Conservation (phyloP, 2,888 invertebrate species). For the Andricus curvator region DNA sequence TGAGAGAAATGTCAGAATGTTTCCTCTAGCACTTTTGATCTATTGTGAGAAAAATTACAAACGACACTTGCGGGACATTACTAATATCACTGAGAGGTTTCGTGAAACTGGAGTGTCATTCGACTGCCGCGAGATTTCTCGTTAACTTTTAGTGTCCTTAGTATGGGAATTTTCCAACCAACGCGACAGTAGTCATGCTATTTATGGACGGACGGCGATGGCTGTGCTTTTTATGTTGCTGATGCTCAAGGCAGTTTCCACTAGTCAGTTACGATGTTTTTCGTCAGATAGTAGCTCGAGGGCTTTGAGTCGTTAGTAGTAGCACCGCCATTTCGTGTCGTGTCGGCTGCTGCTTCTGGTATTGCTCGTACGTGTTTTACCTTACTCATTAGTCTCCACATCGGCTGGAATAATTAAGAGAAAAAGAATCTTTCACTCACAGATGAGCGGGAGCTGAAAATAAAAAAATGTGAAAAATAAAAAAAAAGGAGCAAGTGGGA, state of each 20-base stretch:
- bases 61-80: slow-evolving; percentile 17
- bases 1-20: slow-evolving; percentile 7
- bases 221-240: background rate
- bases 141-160: slow-evolving; percentile 20
- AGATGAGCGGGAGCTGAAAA: slow-evolving; percentile 21
- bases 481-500: background rate
- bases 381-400: slow-evolving; percentile 40
- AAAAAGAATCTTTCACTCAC: slow-evolving; percentile 30
- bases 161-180: slow-evolving; percentile 2
- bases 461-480: slow-evolving; percentile 5
- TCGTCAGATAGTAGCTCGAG: background rate
- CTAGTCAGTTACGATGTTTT: slow-evolving; percentile 3
- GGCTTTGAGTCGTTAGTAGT: slow-evolving; percentile 24
- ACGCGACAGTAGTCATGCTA: slow-evolving; percentile 5
- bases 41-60: slow-evolving; percentile 14
- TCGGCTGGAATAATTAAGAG: slow-evolving; percentile 37
- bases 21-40: slow-evolving; percentile 13
- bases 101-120: slow-evolving; percentile 5
- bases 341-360: background rate
- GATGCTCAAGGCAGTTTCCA: slow-evolving; percentile 18
- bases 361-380: slow-evolving; percentile 36
- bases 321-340: background rate
- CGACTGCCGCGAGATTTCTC: background rate
- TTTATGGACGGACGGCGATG: background rate
- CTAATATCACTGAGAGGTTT: slow-evolving; percentile 29